Evolutionary conservation across 2,888 invertebrate genomes (phyloP).

Genomic region (Caenorhabditis sp.): DNA sequence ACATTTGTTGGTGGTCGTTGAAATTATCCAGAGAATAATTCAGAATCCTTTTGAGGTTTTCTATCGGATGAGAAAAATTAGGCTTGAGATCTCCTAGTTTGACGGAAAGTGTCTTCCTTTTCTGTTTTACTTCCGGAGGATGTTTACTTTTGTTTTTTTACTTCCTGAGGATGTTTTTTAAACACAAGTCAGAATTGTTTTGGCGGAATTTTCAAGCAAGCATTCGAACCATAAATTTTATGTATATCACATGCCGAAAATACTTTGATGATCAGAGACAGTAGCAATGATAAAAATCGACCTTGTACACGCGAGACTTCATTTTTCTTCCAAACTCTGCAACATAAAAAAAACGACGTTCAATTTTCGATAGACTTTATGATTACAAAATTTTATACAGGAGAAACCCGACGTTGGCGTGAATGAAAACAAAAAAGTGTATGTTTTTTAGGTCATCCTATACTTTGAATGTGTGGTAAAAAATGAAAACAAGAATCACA

Average conservation of each 20-base stretch:
- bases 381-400: not conserved
- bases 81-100: too few relatives aligned
- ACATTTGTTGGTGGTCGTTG: too few relatives aligned
- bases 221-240: too few relatives aligned
- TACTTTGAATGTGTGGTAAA: not conserved
- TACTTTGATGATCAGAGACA: not conserved
- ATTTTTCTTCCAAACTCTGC: not conserved
- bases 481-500: not conserved
- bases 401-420: not conserved
- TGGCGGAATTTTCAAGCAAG: too few relatives aligned
- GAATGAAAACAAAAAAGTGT: not conserved
- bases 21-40: too few relatives aligned
- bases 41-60: too few relatives aligned
- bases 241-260: not conserved
- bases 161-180: too few relatives aligned
- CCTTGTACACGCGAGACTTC: not conserved
- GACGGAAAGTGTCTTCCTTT: too few relatives aligned
- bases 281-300: not conserved
- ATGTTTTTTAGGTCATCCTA: not conserved
- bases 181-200: too few relatives aligned
- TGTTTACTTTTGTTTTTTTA: too few relatives aligned
- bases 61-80: too few relatives aligned
- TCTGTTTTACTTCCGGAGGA: too few relatives aligned
- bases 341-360: not conserved
- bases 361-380: not conserved